Conservation (phyloP, 2,888 invertebrate genomes). For the Rhaphigaster nebulosa region DNA sequence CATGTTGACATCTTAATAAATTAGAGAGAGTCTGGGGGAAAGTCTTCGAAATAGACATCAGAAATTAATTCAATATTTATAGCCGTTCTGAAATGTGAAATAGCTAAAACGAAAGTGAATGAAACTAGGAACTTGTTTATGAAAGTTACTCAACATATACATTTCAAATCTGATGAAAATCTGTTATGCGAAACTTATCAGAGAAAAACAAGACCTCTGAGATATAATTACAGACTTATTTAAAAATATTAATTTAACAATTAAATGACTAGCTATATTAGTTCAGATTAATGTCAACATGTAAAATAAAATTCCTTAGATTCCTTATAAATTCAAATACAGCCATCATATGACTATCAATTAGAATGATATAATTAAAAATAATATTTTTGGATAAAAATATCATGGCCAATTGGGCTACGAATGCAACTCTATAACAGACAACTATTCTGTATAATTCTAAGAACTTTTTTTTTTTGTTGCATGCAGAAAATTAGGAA, state of each 20-base stretch:
- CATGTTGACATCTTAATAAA: neutral
- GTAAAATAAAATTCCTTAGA: too few relatives aligned
- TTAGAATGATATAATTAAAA: too few relatives aligned
- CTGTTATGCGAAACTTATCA: neutral
- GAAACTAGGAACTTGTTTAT: slow-evolving; percentile 24
- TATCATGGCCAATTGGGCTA: neutral
- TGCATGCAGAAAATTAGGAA: too few relatives aligned
- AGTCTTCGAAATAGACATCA: neutral
- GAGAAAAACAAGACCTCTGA: neutral
- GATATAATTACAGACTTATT: neutral
- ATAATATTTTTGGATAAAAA: neutral
- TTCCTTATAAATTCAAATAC: too few relatives aligned
- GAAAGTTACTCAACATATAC: slow-evolving; percentile 1
- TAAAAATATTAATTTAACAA: neutral
- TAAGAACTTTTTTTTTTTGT: too few relatives aligned
- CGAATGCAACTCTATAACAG: too few relatives aligned
- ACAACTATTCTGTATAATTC: too few relatives aligned
- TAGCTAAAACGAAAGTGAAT: slow-evolving; percentile 26
- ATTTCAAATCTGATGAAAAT: neutral
- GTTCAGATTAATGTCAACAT: neutral
- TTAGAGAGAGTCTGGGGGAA: neutral
- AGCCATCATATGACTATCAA: too few relatives aligned
- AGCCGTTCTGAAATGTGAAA: neutral
- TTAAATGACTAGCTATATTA: neutral
- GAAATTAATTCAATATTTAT: slow-evolving; percentile 1